Percentiles rank a stretch among this genome's conserved stretches.
Evolutionary conservation across 2,797 vertebrate genomes (phyloP).

Genomic region (Anas georgica): DNA sequence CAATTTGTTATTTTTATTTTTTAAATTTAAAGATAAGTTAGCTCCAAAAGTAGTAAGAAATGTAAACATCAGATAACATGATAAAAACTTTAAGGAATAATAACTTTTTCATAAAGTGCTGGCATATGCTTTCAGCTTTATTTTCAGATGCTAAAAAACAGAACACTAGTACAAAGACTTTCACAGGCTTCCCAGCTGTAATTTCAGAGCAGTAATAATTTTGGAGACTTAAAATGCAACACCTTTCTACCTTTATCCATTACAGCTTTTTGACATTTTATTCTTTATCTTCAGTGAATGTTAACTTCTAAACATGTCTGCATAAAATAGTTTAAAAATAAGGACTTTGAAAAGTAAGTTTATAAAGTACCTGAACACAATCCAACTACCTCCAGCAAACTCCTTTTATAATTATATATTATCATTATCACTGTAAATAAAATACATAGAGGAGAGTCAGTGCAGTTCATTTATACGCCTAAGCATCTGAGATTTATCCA

Average conservation of each 20-base stretch:
- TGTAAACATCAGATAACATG: conserved; percentile 61
- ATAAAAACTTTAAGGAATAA: conserved; percentile 31
- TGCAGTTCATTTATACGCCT: neutral
- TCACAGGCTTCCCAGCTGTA: neutral
- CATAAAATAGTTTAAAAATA: neutral
- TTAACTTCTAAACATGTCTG: neutral
- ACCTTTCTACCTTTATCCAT: neutral
- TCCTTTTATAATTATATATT: neutral
- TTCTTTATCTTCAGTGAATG: neutral
- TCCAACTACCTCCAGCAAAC: neutral
- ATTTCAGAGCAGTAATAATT: neutral
- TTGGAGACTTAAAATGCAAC: neutral
- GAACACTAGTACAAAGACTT: neutral
- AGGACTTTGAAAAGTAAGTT: neutral
- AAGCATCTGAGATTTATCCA: neutral
- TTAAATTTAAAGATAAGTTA: conserved; percentile 50
- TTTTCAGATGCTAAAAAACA: neutral
- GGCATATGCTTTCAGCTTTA: neutral
- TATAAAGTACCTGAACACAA: neutral
- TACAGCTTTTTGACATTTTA: neutral
- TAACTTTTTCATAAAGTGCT: conserved; percentile 51
- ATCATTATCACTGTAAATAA: neutral
- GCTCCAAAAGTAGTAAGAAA: conserved; percentile 58
- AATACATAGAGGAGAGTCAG: neutral
- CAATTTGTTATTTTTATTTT: neutral